These are phyloP conservation scores for Thunnus thynnus DNA, from an alignment of 2,113 vertebrate genomes.

Conservation along the genomic window DNA sequence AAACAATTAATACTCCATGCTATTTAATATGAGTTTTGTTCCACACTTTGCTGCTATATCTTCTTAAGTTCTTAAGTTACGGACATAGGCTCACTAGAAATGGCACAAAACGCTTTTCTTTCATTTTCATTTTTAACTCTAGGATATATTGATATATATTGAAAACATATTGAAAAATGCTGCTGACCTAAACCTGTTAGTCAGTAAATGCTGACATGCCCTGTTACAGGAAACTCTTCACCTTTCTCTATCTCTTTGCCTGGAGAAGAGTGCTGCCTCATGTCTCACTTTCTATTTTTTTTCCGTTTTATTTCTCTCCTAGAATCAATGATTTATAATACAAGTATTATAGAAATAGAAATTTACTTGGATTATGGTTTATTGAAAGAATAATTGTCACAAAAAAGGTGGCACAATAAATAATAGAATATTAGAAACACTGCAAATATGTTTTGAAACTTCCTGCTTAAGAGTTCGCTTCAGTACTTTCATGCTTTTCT, in stretches of 20 bases:
- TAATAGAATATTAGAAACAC: background rate
- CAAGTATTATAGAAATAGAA: background rate
- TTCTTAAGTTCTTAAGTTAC: no score
- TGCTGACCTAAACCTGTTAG: background rate
- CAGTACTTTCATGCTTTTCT: background rate
- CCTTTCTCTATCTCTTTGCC: no score
- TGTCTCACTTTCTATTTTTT: no score
- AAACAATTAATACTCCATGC: background rate
- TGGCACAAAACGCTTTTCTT: background rate
- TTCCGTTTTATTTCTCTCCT: background rate
- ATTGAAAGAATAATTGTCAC: accelerated
- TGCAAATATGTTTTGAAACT: background rate
- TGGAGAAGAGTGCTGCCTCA: no score
- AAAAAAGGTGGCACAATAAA: background rate
- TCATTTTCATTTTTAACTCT: background rate
- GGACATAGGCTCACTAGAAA: background rate
- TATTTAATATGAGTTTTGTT: background rate
- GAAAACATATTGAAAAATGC: background rate
- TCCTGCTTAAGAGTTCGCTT: background rate
- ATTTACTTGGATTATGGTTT: background rate
- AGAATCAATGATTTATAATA: background rate
- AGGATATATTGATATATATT: no score
- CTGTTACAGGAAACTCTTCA: no score
- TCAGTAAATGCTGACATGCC: no score
- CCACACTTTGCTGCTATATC: no score